These are phyloP conservation scores for Macaca nemestrina DNA, from an alignment of 2,113 vertebrate genomes.

Conservation along the genomic window DNA sequence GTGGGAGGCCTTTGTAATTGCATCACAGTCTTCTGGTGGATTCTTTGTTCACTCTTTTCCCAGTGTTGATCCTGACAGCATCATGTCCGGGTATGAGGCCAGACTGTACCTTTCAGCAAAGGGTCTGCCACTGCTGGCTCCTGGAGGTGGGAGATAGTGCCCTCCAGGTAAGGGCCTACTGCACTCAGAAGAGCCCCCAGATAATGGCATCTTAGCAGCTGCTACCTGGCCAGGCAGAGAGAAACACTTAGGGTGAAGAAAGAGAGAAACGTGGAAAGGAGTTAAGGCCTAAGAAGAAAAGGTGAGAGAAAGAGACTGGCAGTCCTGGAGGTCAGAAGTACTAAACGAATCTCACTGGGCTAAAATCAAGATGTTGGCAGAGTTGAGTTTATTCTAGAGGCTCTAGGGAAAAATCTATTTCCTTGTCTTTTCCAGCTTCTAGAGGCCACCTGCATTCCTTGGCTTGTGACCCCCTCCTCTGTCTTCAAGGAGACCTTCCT, in stretches of 20 bases:
- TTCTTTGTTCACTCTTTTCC: neutral
- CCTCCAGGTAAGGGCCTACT: neutral
- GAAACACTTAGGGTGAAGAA: neutral
- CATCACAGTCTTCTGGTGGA: neutral
- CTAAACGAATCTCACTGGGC: neutral
- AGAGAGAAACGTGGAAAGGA: neutral
- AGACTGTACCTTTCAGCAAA: neutral
- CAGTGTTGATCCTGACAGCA: neutral
- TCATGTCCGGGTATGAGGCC: neutral
- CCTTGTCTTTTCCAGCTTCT: neutral
- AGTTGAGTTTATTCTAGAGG: neutral
- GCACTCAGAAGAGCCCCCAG: neutral
- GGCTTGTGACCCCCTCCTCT: neutral
- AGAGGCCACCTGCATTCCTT: neutral
- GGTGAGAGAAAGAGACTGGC: neutral
- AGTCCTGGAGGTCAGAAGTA: neutral
- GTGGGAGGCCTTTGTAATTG: neutral
- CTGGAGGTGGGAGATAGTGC: neutral
- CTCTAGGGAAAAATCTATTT: neutral
- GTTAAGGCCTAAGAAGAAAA: neutral
- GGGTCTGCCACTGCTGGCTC: neutral
- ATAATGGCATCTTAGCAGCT: neutral
- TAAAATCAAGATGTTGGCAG: neutral
- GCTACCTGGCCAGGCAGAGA: neutral
- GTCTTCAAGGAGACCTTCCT: neutral